A percentile compares a stretch with the other conserved stretches of the same genome.
Evolutionary conservation across 2,888 invertebrate species (phyloP).

Genomic region (Stomorhina lunata): DNA sequence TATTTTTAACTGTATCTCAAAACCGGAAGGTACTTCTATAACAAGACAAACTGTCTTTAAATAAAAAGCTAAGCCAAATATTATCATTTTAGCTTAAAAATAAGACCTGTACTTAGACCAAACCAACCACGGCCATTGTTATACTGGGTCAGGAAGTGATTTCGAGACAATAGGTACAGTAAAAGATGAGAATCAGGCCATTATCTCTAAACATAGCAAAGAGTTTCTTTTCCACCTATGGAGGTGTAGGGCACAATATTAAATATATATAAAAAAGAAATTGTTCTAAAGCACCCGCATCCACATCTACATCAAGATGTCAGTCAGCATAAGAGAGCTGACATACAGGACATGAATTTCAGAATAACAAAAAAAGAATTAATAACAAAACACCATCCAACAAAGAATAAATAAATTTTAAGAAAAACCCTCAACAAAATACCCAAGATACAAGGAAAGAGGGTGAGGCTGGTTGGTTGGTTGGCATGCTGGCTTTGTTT

Average conservation of each 20-base stretch:
- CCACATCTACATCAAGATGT: constrained; percentile 38
- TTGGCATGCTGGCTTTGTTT: constrained; percentile 18
- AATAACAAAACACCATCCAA: constrained; percentile 20
- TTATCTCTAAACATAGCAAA: no score
- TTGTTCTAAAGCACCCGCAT: constrained; percentile 24
- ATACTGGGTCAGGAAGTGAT: no score
- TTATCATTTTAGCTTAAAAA: no score
- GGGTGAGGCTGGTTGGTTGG: constrained; percentile 36
- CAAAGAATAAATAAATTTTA: constrained; percentile 12
- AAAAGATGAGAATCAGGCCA: no score
- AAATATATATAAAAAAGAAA: constrained; percentile 13
- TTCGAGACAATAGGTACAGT: no score
- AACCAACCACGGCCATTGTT: no score
- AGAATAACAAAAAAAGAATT: constrained; percentile 5
- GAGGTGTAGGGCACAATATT: background rate
- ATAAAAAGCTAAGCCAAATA: no score
- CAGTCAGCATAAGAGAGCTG: constrained; percentile 27
- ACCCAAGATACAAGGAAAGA: constrained; percentile 31
- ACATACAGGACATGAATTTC: constrained; percentile 40
- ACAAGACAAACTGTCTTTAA: no score
- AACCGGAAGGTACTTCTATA: no score
- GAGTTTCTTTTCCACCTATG: no score
- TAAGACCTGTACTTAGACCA: no score
- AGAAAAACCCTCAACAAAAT: constrained; percentile 8
- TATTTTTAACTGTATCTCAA: no score